These are phyloP conservation scores for Lepidotrigona ventralis DNA, from an alignment of 1,140 invertebrate genomes.

Conservation along the genomic window DNA sequence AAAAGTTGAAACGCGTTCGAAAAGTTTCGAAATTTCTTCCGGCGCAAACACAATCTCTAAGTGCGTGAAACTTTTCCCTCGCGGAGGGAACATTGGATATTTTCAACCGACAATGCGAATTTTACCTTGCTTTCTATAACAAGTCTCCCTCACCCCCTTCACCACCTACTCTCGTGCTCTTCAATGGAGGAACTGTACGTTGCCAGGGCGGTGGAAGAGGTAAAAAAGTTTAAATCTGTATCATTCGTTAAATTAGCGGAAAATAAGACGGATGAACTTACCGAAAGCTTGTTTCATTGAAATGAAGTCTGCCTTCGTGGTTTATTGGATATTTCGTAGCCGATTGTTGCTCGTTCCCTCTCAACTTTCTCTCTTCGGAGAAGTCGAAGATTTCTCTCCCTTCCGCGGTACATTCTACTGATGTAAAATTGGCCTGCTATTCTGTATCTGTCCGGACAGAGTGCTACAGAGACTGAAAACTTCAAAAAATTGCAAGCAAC, in stretches of 20 bases:
- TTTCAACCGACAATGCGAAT: constrained; percentile 1
- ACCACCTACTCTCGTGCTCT: background rate
- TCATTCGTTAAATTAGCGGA: background rate
- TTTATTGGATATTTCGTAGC: background rate
- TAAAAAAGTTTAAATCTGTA: background rate
- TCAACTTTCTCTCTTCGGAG: background rate
- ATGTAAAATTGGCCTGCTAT: background rate
- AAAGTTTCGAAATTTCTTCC: constrained; percentile 19
- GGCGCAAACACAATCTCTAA: constrained; percentile 14
- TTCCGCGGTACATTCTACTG: too few relatives aligned
- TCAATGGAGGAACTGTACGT: background rate
- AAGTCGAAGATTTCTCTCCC: background rate
- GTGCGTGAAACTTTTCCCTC: background rate
- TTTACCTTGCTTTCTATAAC: constrained; percentile 9
- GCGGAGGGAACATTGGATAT: background rate
- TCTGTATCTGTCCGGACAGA: too few relatives aligned
- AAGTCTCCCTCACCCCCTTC: background rate
- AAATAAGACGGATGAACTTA: background rate
- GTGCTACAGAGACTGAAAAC: too few relatives aligned
- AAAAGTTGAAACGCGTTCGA: constrained; percentile 4
- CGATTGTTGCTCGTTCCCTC: background rate
- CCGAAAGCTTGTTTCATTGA: background rate
- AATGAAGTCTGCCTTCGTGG: background rate
- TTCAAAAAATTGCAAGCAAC: too few relatives aligned
- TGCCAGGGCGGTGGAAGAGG: background rate